Base-by-base conservation (phyloP, 2,797 vertebrate genomes). In the Falco peregrinus region DNA sequence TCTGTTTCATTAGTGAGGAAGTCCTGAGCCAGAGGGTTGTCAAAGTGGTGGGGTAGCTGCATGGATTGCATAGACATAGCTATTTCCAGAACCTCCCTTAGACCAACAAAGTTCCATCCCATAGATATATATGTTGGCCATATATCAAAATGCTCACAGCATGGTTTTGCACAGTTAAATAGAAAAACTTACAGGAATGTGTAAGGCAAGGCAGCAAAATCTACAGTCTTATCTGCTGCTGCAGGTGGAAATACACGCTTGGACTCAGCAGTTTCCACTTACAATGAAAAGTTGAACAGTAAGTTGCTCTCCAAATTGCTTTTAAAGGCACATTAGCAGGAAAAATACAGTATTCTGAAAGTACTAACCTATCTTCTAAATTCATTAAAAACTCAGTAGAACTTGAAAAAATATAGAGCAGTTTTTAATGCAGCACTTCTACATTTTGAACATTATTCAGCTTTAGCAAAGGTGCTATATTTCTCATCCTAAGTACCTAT, bases 301-400 rank as follows among this genome's bases (percentile, higher is more conserved):
- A 94, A 96, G 80, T 97, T 96, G 90, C 79, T 92, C 93, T 95
- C 91, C 90, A 97, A 87, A 95, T 93, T 90, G 92, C 95, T 95
- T 97, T 95, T 96, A 94, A 96, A 96, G 95, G 90, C 85, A 92
- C 37, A 31, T 87, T 95, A 86, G 89, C 47, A 16, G 95, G 76
- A 68, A 74, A 94, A 95, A 91, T 70, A 63, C 21, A 83, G 13
- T 89, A 43, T 54, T 85, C 83, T 63, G 5, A 18, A 67, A 56
- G 5, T n/a, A 39, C 33, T 68, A 64, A 18, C 26, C 37, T 37
- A 1, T 82, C 22, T 57, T 56, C 29, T 15, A 75, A 73, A 31
- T 29, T 69, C 12, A 33, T 4, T 73, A 82, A 81, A 82, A 94
- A 43, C 11, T 81, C n/a, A 35, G 22, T 50, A 16, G 61, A 54